phyloP scores from a whole-genome alignment of 2,888 invertebrate species.

The Dastarcus helophoroides region DNA sequence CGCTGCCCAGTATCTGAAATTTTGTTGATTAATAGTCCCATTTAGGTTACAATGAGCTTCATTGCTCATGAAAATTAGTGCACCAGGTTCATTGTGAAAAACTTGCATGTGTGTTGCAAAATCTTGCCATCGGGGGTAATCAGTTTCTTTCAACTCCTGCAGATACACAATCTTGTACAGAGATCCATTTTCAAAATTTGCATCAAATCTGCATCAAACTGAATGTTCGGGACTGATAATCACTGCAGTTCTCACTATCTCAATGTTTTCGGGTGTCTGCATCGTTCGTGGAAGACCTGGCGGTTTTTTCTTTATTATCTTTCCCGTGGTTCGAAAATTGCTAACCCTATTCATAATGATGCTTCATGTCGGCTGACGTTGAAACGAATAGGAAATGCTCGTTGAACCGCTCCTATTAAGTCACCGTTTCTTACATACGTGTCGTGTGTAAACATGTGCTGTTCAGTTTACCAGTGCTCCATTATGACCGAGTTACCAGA shows the following conservation, averaged over 20 bases:
- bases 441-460: too few relatives aligned
- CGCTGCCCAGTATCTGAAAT: constrained; percentile 7
- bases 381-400: too few relatives aligned
- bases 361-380: constrained; percentile 3
- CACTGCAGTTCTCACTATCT: constrained; percentile 4
- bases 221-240: not conserved
- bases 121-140: not conserved
- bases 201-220: not conserved
- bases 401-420: too few relatives aligned
- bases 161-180: constrained; percentile 1
- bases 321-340: too few relatives aligned
- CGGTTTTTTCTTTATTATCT: constrained; percentile 5
- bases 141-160: constrained; percentile 2
- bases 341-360: constrained; percentile 6
- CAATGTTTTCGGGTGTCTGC: too few relatives aligned
- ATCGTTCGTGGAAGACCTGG: not conserved
- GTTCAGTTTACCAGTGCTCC: too few relatives aligned
- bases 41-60: not conserved
- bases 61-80: constrained; percentile 1
- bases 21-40: constrained; percentile 3
- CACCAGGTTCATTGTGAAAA: not conserved
- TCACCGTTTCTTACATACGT: too few relatives aligned
- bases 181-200: constrained; percentile 1
- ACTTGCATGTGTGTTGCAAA: constrained; percentile 1
- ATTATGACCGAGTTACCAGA: too few relatives aligned